Percentiles rank a stretch among this genome's conserved stretches.
Evolutionary conservation across 1,140 invertebrate genomes (phyloP).

Genomic region (Macrotrachela quadricornifera): DNA sequence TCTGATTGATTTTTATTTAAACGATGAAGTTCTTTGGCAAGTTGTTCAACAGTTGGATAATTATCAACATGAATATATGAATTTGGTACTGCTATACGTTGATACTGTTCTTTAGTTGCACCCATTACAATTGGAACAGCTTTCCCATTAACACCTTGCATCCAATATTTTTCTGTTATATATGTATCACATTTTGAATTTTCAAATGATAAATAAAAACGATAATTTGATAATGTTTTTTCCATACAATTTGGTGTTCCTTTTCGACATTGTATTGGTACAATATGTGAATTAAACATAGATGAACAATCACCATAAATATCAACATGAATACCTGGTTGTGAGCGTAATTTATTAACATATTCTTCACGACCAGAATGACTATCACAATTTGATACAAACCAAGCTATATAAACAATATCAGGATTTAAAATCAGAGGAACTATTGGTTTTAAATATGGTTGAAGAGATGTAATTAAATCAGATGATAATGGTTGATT

Average conservation of each 20-base stretch:
- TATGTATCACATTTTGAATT: conserved; percentile 4
- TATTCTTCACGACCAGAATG: conserved; percentile 33
- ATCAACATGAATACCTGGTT: conserved; percentile 34
- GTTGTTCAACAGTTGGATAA: conserved; percentile 12
- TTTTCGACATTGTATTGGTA: background rate
- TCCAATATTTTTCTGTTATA: conserved; percentile 8
- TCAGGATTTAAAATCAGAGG: too few species aligned
- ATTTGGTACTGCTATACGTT: background rate
- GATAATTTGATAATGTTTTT: background rate
- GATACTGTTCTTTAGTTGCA: background rate
- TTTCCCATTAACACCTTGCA: background rate
- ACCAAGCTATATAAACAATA: conserved; percentile 25
- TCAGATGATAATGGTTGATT: too few species aligned
- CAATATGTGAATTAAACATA: background rate
- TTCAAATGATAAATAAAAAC: conserved; percentile 7
- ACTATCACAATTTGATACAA: conserved; percentile 39
- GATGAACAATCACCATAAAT: conserved; percentile 39
- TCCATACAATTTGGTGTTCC: background rate
- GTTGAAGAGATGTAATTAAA: too few species aligned
- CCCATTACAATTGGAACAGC: conserved; percentile 2
- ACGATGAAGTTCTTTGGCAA: conserved; percentile 23
- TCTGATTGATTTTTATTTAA: conserved; percentile 23
- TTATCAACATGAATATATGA: conserved; percentile 6
- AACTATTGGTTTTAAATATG: too few species aligned
- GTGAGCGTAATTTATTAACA: conserved; percentile 31